These are phyloP conservation scores for Lasius platythorax DNA, from an alignment of 2,888 invertebrate species.

Conservation along the genomic window DNA sequence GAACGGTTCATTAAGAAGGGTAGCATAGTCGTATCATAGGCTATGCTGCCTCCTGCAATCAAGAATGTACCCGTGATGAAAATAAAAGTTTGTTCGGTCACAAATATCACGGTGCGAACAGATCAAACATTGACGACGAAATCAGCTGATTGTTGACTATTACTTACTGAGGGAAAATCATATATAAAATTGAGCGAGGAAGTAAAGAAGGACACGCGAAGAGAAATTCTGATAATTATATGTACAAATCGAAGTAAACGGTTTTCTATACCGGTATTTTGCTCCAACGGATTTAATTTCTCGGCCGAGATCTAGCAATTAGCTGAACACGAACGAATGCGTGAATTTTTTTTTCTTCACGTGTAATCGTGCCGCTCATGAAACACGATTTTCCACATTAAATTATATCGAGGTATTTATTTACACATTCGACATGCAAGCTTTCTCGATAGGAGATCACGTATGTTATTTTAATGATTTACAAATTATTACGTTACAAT, in stretches of 20 bases:
- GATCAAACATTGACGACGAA: conserved; percentile 7
- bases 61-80: neutral
- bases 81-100: conserved; percentile 1
- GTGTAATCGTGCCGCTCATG: neutral
- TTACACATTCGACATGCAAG: neutral
- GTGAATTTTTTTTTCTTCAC: conserved; percentile 9
- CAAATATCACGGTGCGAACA: conserved; percentile 17
- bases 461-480: neutral
- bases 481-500: neutral
- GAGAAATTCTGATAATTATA: neutral
- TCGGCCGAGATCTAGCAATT: conserved; percentile 49
- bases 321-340: conserved; percentile 35
- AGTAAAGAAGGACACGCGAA: neutral
- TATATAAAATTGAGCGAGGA: neutral
- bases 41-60: neutral
- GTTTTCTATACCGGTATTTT: conserved; percentile 43
- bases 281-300: conserved; percentile 70
- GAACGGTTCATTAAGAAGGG: conserved; percentile 27
- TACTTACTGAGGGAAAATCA: conserved; percentile 10
- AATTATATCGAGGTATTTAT: neutral
- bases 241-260: conserved; percentile 33
- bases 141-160: conserved; percentile 36
- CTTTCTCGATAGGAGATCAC: neutral
- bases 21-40: neutral
- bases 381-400: neutral